Evolutionary conservation across 2,888 invertebrate genomes (phyloP), one percentile per base, ranked within the genome.

Genomic region (Leptura quadrifasciata): DNA sequence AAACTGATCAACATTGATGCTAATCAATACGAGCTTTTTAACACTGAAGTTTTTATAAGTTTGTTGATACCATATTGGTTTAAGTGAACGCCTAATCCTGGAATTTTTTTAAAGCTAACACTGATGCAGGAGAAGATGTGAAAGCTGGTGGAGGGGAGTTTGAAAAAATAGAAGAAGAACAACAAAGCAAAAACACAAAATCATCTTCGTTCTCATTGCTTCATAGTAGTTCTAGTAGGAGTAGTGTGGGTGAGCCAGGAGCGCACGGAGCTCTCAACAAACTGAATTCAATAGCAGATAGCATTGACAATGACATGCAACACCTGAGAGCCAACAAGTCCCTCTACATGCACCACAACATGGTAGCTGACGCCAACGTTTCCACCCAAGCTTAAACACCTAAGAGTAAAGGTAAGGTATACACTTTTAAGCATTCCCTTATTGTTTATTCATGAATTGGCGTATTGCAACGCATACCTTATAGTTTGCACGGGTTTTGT

Each of bases 101-200:
- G 20, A 15, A n/a, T 76, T n/a, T n/a, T n/a, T 81, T 87, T 87
- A 31, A 91, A 96, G 93, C 89, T 96, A 76, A 92, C 95, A 80
- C 94, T 94, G 55, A 93, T 98, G 90, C 97, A 98, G 90, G 97
- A 98, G 88, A 96, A 97, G 89, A 96, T 97, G 94, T 93, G 94
- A 77, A 95, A 95, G 87, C 90, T 97, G 67, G 94, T 96, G 63
- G 96, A 96, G 86, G 96, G 96, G 88, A 95, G 95, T 72, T 93
- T 93, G 79, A 95, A 96, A 89, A 96, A 96, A 89, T 96, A 95
- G 88, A 95, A 95, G 76, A 96, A 96, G 90, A 95, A 96, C 90
- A 95, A 95, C 68, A 95, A 95, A 85, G 90, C 91, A 77, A 91
- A 90, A 82, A 86, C 87, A 90, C 89, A 76, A 88, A 89, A 79